phyloP scores from a whole-genome alignment of 2,888 invertebrate species.

The Spisula solida region DNA sequence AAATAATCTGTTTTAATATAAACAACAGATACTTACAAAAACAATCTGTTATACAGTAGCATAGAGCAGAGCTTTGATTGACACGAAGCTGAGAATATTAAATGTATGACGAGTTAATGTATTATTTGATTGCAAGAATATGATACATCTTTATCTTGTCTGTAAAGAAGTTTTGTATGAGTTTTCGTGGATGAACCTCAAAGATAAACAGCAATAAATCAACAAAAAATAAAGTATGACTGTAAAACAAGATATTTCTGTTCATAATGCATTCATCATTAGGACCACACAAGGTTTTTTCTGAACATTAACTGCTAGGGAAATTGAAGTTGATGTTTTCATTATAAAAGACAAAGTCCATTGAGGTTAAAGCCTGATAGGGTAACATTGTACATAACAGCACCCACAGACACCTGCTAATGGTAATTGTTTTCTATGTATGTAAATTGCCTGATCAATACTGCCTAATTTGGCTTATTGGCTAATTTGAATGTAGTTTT shows the following conservation, averaged over 20 bases:
- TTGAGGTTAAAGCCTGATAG: neutral
- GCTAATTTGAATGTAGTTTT: too few species aligned
- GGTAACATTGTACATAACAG: too few species aligned
- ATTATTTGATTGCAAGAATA: neutral
- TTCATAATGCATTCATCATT: slow-evolving; percentile 4
- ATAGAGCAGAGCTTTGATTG: neutral
- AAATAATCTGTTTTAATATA: too few species aligned
- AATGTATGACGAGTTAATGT: slow-evolving; percentile 2
- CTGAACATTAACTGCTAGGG: neutral
- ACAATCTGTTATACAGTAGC: too few species aligned
- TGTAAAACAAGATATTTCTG: slow-evolving; percentile 20
- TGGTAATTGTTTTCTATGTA: too few species aligned
- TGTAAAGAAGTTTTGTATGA: neutral
- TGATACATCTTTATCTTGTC: neutral
- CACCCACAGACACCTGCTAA: too few species aligned
- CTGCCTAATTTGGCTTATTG: too few species aligned
- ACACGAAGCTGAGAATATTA: neutral
- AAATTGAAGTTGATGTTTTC: neutral
- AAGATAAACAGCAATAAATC: neutral
- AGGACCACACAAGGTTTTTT: neutral
- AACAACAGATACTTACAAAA: too few species aligned
- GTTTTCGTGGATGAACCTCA: neutral
- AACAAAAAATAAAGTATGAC: neutral
- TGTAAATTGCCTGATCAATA: too few species aligned
- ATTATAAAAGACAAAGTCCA: neutral